phyloP scores from a whole-genome alignment of 2,888 invertebrate species.

The Diaprepes abbreviatus region DNA sequence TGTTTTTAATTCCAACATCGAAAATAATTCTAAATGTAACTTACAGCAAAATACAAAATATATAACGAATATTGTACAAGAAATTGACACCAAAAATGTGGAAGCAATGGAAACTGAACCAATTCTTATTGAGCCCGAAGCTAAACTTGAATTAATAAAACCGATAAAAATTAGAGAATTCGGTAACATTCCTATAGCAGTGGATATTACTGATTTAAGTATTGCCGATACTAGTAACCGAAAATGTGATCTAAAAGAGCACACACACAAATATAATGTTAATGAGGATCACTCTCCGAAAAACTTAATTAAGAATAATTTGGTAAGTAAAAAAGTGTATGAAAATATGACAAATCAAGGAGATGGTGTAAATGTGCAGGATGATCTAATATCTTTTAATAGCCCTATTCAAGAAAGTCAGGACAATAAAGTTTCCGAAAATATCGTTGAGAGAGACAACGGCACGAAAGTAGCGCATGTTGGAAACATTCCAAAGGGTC shows the following conservation, averaged over 20 bases:
- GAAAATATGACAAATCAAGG: not conserved
- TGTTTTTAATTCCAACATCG: too few relatives aligned
- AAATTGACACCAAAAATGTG: not conserved
- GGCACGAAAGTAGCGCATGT: too few relatives aligned
- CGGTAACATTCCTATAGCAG: slow-evolving; percentile 27
- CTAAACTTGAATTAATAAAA: not conserved
- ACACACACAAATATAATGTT: not conserved
- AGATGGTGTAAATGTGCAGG: not conserved
- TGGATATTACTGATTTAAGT: slow-evolving; percentile 15
- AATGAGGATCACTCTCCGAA: not conserved
- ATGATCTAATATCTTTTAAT: not conserved
- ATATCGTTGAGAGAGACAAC: too few relatives aligned
- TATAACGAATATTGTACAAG: too few relatives aligned
- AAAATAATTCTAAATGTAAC: too few relatives aligned
- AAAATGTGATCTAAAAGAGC: not conserved
- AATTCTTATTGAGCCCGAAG: not conserved
- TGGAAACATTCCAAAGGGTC: too few relatives aligned
- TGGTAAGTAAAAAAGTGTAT: not conserved
- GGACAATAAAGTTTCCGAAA: too few relatives aligned
- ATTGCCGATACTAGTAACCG: not conserved
- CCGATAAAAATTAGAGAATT: slow-evolving; percentile 12
- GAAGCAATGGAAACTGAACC: not conserved
- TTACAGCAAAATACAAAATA: too few relatives aligned
- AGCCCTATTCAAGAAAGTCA: too few relatives aligned
- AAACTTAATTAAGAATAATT: not conserved